Evolutionary conservation across 1,140 invertebrate genomes (phyloP).

Genomic region (Nephila pilipes): DNA sequence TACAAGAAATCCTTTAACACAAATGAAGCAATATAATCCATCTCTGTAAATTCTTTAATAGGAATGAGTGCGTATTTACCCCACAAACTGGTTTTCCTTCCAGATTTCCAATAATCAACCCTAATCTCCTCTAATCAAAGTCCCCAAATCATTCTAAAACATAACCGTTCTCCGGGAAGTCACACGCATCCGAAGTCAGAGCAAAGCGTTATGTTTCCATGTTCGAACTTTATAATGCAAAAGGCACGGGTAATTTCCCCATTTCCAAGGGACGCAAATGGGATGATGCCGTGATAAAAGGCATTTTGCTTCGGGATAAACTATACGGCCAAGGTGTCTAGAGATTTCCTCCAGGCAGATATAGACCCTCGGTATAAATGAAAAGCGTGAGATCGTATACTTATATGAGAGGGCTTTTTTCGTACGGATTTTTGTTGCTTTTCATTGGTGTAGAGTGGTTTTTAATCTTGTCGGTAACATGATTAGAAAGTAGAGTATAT

Average conservation of each 20-base stretch:
- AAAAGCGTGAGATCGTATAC: neutral
- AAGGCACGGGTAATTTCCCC: neutral
- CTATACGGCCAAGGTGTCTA: neutral
- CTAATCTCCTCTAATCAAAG: neutral
- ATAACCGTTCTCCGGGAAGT: neutral
- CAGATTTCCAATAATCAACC: neutral
- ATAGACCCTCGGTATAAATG: neutral
- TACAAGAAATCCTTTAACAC: too few species aligned
- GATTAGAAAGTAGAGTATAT: neutral
- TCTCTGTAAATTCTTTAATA: too few species aligned
- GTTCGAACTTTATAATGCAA: conserved; percentile 22
- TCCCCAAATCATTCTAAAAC: neutral
- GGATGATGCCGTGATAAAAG: neutral
- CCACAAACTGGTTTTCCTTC: too few species aligned
- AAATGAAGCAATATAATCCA: too few species aligned
- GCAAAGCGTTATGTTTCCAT: neutral
- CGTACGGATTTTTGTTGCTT: neutral
- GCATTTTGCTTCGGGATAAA: neutral
- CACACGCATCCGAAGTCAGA: conserved; percentile 6
- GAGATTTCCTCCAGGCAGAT: neutral
- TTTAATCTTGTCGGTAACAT: neutral
- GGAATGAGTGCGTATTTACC: too few species aligned
- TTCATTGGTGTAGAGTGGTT: neutral
- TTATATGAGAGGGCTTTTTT: neutral
- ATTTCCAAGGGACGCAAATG: neutral